Base-by-base conservation (phyloP, 2,797 vertebrate genomes). In the Dallia pectoralis region DNA sequence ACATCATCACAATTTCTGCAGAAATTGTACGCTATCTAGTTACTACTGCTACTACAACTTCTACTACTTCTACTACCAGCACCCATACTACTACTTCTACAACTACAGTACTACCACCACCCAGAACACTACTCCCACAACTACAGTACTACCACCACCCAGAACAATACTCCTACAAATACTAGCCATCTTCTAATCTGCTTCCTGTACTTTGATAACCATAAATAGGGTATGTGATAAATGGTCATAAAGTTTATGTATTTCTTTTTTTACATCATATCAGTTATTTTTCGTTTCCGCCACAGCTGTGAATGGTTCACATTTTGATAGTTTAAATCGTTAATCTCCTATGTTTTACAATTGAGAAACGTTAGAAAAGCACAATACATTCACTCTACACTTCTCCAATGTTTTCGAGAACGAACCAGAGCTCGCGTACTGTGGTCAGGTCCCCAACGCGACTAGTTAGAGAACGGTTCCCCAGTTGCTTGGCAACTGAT, bases 401-500 rank as follows among this genome's bases (percentile, higher is more conserved):
- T 51, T 61, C 69, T 8, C 71, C 48, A 71, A 73, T 74, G 80
- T 74, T 71, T 79, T 79, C 72, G 51, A 56, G n/a, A 77, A 44
- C 75, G 75, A 80, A 81, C 78, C 77, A 71, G 74, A 61, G 19
- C 36, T 74, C 79, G 77, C 83, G 51, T 62, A 70, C 53, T 53
- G 74, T 79, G 74, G 70, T 87, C 77, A 81, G 85, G 83, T 81
- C 68, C 67, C 25, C 68, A 66, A 51, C 56, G 48, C 72, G 72
- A 69, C 73, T 75, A 49, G 74, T 86, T 86, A 71, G 67, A 82
- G 72, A 81, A 79, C 73, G 22, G 49, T 72, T 74, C 40, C 56
- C 78, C 74, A 81, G 90, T 91, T 91, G 88, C 90, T 79, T 82
- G 77, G 90, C 88, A 91, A 91, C 90, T 79, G 86, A 86, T 88